Percentiles rank a stretch among this genome's conserved stretches.
These are phyloP conservation scores for Balaenoptera acutorostrata DNA, from an alignment of 2,113 vertebrate species.

Conservation along the genomic window DNA sequence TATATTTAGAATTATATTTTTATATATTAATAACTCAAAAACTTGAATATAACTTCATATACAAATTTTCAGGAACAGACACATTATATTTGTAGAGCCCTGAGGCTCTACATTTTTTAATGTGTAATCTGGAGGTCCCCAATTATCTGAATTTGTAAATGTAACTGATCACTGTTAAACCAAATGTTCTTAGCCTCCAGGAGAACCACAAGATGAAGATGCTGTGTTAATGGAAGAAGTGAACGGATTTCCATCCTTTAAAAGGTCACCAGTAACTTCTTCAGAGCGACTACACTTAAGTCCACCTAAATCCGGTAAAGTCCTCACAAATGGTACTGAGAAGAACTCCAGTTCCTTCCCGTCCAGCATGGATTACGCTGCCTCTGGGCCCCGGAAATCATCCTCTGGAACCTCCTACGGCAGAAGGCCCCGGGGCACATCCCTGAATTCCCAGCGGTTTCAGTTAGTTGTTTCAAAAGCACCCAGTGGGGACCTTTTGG, in stretches of 20 bases:
- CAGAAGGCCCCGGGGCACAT: background rate
- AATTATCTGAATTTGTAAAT: background rate
- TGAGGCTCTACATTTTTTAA: background rate
- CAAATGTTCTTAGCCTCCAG: slow-evolving; percentile 67
- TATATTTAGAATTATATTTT: background rate
- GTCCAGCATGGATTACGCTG: background rate
- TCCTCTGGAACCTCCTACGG: background rate
- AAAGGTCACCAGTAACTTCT: background rate
- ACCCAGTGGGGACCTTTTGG: slow-evolving; percentile 87
- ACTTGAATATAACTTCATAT: background rate
- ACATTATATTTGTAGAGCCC: background rate
- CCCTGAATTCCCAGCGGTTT: slow-evolving; percentile 55
- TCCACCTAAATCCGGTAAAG: background rate
- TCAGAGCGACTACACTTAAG: background rate
- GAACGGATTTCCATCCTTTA: slow-evolving; percentile 1
- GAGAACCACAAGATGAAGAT: slow-evolving; percentile 24
- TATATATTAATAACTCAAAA: background rate
- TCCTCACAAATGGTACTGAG: rapidly evolving
- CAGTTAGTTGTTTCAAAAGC: slow-evolving; percentile 81
- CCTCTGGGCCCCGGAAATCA: background rate
- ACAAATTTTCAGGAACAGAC: background rate
- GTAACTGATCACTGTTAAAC: background rate
- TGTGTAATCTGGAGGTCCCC: background rate
- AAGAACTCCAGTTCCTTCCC: background rate
- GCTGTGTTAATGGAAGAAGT: background rate